A percentile compares a stretch with the other conserved stretches of the same genome.
Evolutionary conservation across 2,888 invertebrate species (phyloP).

Genomic region (Resseliella maxima): DNA sequence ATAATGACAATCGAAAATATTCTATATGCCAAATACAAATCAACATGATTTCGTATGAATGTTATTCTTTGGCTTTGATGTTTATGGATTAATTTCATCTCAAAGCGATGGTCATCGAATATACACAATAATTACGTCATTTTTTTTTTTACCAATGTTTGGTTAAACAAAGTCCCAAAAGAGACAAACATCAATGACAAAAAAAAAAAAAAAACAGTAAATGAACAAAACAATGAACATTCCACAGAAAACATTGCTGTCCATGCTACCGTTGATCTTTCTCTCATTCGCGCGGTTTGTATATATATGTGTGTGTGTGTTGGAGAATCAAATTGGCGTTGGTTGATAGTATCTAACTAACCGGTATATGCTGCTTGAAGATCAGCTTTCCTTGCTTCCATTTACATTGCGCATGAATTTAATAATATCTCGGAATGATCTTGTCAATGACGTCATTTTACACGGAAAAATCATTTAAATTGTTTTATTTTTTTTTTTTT

Average conservation of each 20-base stretch:
- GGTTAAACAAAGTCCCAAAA: neutral
- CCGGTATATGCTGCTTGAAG: neutral
- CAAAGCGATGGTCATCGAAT: neutral
- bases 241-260: neutral
- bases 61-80: neutral
- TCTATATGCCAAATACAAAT: neutral
- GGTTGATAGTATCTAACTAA: neutral
- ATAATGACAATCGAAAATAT: conserved; percentile 29
- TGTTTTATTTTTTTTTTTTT: too few species aligned
- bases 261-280: neutral
- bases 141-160: too few species aligned
- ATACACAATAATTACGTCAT: conserved; percentile 38
- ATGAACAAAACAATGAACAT: conserved; percentile 15
- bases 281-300: neutral
- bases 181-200: conserved; percentile 15
- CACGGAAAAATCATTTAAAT: too few species aligned
- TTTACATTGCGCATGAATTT: neutral
- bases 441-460: too few species aligned
- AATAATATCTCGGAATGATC: neutral
- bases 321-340: neutral
- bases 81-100: neutral
- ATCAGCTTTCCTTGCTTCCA: neutral
- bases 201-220: neutral
- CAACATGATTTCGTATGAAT: neutral
- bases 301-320: neutral